Evolutionary conservation across 2,797 vertebrate species (phyloP).

Genomic region (Triplophysa yarkandensis): DNA sequence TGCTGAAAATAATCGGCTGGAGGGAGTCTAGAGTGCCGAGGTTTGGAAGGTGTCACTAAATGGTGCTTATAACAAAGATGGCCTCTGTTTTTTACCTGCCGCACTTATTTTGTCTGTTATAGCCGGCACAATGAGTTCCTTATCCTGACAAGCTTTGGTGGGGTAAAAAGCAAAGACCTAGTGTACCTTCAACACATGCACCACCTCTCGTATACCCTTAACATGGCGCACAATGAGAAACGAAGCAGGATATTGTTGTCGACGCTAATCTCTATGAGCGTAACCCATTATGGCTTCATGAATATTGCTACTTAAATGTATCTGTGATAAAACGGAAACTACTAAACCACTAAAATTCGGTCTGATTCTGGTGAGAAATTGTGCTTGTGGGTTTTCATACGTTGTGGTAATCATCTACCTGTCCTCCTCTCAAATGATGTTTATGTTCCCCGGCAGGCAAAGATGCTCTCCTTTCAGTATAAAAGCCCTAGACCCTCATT

Average conservation of each 20-base stretch:
- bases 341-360: not conserved
- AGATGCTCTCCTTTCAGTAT: conserved; percentile 64
- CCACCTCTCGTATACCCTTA: conserved; percentile 31
- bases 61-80: conserved; percentile 65
- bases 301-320: not conserved
- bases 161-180: conserved; percentile 63
- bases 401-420: conserved; percentile 23
- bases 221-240: conserved; percentile 33
- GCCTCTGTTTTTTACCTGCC: conserved; percentile 48
- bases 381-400: not conserved
- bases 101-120: conserved; percentile 35
- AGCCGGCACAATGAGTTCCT: conserved; percentile 59
- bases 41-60: conserved; percentile 70
- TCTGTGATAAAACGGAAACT: too few relatives aligned
- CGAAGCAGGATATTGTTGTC: conserved; percentile 10
- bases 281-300: conserved; percentile 20
- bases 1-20: conserved; percentile 76
- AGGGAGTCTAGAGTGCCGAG: conserved; percentile 70
- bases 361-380: not conserved
- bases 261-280: conserved; percentile 10
- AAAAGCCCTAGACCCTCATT: conserved; percentile 69
- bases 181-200: conserved; percentile 13
- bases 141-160: conserved; percentile 63
- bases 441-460: conserved; percentile 68
- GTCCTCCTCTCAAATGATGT: conserved; percentile 53